Evolutionary conservation across 2,888 invertebrate genomes (phyloP).

Genomic region (Drosophila stalkeri): DNA sequence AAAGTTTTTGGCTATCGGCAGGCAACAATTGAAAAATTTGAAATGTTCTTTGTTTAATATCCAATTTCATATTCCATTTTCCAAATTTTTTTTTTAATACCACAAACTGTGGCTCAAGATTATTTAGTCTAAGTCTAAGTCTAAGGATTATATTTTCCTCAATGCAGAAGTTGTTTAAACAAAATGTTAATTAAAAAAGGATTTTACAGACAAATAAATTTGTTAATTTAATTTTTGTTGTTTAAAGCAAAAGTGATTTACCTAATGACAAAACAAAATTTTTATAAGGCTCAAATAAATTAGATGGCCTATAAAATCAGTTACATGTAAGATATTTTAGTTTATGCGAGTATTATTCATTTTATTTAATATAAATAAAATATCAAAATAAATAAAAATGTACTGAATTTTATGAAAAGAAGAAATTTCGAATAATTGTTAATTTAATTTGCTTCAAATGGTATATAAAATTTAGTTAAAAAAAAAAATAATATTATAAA

Average conservation of each 20-base stretch:
- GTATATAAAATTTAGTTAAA: too few species aligned
- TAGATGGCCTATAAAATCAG: too few species aligned
- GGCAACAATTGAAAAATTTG: conserved; percentile 29
- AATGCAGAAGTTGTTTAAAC: neutral
- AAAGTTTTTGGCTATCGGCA: conserved; percentile 15
- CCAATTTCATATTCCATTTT: conserved; percentile 32
- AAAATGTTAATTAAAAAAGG: conserved; percentile 1
- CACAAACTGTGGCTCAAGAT: neutral
- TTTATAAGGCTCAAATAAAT: too few species aligned
- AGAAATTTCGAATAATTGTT: too few species aligned
- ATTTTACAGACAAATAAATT: neutral
- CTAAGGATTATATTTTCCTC: neutral
- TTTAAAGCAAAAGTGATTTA: neutral
- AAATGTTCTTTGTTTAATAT: conserved; percentile 30
- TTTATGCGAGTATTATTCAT: too few species aligned
- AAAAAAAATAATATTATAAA: too few species aligned
- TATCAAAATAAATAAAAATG: too few species aligned
- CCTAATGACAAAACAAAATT: too few species aligned
- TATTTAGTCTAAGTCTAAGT: neutral
- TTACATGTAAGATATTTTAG: too few species aligned
- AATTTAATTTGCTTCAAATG: too few species aligned
- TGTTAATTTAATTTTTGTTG: neutral
- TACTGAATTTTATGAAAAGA: too few species aligned
- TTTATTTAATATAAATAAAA: too few species aligned
- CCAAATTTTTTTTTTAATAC: neutral